phyloP scores from a whole-genome alignment of 2,797 vertebrate genomes.

The Leptatherina wallacei region DNA sequence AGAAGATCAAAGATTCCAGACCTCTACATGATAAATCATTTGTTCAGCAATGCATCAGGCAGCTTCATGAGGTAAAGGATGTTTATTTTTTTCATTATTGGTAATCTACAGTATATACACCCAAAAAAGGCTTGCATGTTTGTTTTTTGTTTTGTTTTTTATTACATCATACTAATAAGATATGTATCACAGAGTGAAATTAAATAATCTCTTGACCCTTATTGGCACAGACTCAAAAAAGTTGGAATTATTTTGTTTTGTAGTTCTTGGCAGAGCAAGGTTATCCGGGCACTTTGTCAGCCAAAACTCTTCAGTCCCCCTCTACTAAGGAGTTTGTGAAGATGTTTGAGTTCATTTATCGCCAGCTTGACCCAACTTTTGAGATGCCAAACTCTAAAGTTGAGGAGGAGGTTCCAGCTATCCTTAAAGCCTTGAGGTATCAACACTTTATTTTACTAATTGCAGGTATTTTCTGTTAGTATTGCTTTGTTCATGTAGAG shows the following conservation, averaged over 20 bases:
- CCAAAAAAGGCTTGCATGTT: background rate
- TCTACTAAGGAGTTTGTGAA: conserved; percentile 96
- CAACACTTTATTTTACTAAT: background rate
- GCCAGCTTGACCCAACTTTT: conserved; percentile 89
- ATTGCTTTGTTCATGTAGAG: background rate
- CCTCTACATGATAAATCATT: conserved; percentile 95
- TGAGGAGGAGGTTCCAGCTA: conserved; percentile 94
- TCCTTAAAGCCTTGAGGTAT: conserved; percentile 92
- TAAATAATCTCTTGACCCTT: background rate
- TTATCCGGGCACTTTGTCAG: conserved; percentile 86
- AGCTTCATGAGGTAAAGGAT: conserved; percentile 90
- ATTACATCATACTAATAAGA: background rate
- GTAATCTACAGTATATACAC: background rate
- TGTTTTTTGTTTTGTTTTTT: background rate
- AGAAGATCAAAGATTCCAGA: conserved; percentile 95
- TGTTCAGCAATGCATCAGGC: conserved; percentile 94
- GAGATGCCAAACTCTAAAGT: conserved; percentile 91
- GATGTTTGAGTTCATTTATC: conserved; percentile 93
- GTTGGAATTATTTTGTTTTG: background rate
- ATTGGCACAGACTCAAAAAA: background rate
- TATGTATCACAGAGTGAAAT: background rate
- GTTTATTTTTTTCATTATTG: no score
- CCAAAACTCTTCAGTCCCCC: conserved; percentile 93
- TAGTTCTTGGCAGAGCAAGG: conserved; percentile 91
- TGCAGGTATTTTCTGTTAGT: background rate